A percentile compares a stretch with the other conserved stretches of the same genome.
Evolutionary conservation across 1,140 invertebrate genomes (phyloP).

Genomic region (Zaprionus inermis): DNA sequence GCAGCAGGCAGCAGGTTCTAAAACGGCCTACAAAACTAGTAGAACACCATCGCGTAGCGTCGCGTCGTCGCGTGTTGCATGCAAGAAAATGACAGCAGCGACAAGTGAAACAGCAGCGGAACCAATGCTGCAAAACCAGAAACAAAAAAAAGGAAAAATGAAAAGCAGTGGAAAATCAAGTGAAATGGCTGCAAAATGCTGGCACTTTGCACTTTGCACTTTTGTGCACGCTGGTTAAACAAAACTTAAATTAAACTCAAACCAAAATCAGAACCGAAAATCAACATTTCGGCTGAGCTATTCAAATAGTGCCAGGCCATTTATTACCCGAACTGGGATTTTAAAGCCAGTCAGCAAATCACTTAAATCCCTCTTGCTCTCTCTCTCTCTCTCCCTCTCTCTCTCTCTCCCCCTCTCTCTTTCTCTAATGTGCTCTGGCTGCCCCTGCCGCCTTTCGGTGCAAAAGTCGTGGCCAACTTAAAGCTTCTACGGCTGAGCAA

Average conservation of each 20-base stretch:
- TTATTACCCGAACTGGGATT: slow-evolving; percentile 71
- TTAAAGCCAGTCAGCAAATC: slow-evolving; percentile 80
- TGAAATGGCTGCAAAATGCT: slow-evolving; percentile 72
- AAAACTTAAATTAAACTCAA: slow-evolving; percentile 74
- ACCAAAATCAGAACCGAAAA: slow-evolving; percentile 44
- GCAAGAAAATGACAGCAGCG: slow-evolving; percentile 70
- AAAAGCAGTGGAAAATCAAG: slow-evolving; percentile 27
- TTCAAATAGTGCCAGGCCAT: slow-evolving; percentile 71
- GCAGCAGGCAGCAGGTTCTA: too few relatives aligned
- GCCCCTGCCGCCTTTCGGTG: slow-evolving; percentile 37
- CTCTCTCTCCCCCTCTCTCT: not conserved
- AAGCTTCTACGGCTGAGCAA: slow-evolving; percentile 50
- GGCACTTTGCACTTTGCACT: slow-evolving; percentile 57
- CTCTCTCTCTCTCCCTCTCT: not conserved
- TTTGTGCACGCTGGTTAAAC: slow-evolving; percentile 61
- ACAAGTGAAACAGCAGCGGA: slow-evolving; percentile 28
- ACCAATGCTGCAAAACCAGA: not conserved
- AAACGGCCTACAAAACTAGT: slow-evolving; percentile 54
- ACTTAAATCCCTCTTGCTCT: slow-evolving; percentile 65
- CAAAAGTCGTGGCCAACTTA: slow-evolving; percentile 79
- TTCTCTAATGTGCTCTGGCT: not conserved
- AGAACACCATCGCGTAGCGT: not conserved
- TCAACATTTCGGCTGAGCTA: slow-evolving; percentile 60
- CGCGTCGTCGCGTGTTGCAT: slow-evolving; percentile 74
- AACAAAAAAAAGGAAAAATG: slow-evolving; percentile 9